Evolutionary conservation across 2,888 invertebrate genomes (phyloP), one percentile per base, ranked within the genome.

Genomic region (Bombylius major): DNA sequence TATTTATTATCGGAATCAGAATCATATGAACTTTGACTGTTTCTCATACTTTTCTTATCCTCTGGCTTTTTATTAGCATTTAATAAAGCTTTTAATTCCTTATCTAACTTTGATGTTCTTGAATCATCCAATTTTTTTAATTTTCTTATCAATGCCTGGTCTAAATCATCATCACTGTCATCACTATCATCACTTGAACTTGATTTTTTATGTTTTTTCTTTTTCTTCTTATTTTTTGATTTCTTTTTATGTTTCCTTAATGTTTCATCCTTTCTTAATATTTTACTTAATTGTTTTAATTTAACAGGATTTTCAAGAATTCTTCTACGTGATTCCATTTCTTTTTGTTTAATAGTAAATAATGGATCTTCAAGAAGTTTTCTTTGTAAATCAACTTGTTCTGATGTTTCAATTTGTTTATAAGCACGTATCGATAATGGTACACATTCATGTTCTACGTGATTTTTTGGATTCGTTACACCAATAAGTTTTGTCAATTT

Each of bases 331-430:
- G 89, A 87, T 67, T 96, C 94, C 69, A 93, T 84, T 75, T 96
- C 95, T 55, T 88, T 82, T 67, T 92, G 89, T 65, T 87, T 89
- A 8, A 97, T 95, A 5, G 87, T 80, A 68, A 91, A 84, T 46
- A 97, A 73, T 1, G 97, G 97, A 77, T 97, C 97, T 72, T 97
- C 96, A 69, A 94, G 82, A 60, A 94, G 79, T 75, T 96, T 96
- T 31, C 92, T 82, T 50, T 82, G 84, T 66, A 94, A 78, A 70
- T 96, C 95, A 12, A 94, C 88, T 75, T 90, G 86, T 54, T 83
- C 80, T 33, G 79, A 79, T 39, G 77, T 76, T 57, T 79, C 73
- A 53, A 74, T 52, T 59, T 70, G 71, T n/a, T 69, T 68, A 51
- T 72, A 72, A 39, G 70, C 78, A 47, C 84, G 72, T 62, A 85